Conservation (phyloP, 2,113 vertebrate species). For the Panthera uncia region DNA sequence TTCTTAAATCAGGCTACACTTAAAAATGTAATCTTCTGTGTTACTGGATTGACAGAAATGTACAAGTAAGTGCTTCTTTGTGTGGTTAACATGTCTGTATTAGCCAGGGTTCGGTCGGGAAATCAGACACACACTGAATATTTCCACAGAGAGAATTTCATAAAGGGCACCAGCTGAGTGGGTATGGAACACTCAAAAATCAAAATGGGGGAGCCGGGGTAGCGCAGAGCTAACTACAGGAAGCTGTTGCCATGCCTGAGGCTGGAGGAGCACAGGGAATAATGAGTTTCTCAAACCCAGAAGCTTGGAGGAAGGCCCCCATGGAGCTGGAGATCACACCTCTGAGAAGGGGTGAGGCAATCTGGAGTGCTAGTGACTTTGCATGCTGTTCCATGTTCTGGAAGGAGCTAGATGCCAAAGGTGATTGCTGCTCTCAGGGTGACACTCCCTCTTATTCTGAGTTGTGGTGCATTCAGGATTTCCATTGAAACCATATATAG, state of each 20-base stretch:
- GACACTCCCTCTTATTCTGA: background rate
- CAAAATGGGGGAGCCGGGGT: background rate
- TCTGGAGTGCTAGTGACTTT: accelerated
- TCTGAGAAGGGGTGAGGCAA: background rate
- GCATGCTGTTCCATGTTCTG: background rate
- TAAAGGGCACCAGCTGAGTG: background rate
- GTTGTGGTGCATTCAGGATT: background rate
- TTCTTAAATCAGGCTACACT: background rate
- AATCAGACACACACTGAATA: background rate
- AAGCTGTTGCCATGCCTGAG: background rate
- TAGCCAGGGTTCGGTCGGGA: background rate
- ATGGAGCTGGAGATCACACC: background rate
- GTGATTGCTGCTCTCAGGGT: background rate
- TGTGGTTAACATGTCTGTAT: background rate
- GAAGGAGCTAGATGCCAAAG: background rate
- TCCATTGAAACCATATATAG: background rate
- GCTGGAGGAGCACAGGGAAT: background rate
- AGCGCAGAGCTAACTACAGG: background rate
- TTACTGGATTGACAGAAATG: background rate
- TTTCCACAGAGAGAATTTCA: background rate
- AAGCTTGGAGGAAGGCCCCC: background rate
- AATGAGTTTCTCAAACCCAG: background rate
- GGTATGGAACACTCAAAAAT: background rate
- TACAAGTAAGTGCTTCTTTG: background rate
- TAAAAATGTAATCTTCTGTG: background rate